Evolutionary conservation across 2,888 invertebrate genomes (phyloP).

Genomic region (Hipparchia semele): DNA sequence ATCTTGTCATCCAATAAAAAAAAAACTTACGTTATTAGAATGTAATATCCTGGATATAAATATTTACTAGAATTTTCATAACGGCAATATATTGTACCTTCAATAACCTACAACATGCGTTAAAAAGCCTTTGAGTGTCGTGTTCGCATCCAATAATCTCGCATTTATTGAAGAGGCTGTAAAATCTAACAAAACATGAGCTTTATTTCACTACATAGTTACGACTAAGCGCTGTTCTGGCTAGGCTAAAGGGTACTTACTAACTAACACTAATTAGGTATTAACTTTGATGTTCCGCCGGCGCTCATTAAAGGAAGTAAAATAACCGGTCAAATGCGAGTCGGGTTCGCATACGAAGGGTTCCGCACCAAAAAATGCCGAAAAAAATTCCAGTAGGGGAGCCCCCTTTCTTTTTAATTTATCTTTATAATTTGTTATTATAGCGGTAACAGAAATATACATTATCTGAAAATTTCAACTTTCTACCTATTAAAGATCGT

Average conservation of each 20-base stretch:
- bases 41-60: not conserved
- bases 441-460: no score
- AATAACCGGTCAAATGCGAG: not conserved
- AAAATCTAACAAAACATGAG: slow-evolving; percentile 17
- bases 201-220: slow-evolving; percentile 2
- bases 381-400: no score
- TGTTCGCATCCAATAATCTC: not conserved
- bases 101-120: slow-evolving; percentile 4
- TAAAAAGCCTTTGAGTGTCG: not conserved
- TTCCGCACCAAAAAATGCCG: no score
- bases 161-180: slow-evolving; percentile 10
- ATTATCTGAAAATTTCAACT: no score
- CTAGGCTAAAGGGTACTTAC: not conserved
- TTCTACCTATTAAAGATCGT: no score
- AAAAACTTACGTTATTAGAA: not conserved
- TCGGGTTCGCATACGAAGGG: no score
- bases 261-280: not conserved
- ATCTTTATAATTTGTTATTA: no score
- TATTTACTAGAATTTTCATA: not conserved
- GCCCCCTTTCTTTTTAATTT: no score
- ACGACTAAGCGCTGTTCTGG: not conserved
- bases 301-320: not conserved
- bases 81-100: not conserved
- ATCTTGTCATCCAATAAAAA: no score
- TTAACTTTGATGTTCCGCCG: not conserved